Percentiles rank a stretch among this genome's conserved stretches.
These are phyloP conservation scores for Harlomillsia oculata DNA, from an alignment of 1,140 invertebrate genomes.

Conservation along the genomic window DNA sequence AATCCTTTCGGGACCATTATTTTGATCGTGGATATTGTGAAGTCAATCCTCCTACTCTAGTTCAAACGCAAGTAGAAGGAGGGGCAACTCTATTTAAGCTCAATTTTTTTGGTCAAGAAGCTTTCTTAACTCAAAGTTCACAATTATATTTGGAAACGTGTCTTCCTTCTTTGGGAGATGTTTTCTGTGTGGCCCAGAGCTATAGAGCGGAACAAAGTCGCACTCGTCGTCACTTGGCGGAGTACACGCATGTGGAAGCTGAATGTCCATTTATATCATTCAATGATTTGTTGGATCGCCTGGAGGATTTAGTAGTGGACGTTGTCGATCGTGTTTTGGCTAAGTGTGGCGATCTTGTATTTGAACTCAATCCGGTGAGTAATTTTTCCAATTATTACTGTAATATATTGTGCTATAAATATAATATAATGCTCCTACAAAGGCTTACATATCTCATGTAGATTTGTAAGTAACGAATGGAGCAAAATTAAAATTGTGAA, in stretches of 20 bases:
- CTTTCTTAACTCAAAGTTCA: slow-evolving; percentile 94
- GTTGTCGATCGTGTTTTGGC: slow-evolving; percentile 84
- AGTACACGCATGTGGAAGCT: slow-evolving; percentile 92
- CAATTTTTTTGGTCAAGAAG: slow-evolving; percentile 79
- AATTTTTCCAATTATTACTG: background rate
- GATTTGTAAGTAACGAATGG: slow-evolving; percentile 12
- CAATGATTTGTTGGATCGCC: slow-evolving; percentile 74
- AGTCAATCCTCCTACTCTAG: slow-evolving; percentile 92
- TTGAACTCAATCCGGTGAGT: slow-evolving; percentile 79
- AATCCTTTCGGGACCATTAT: slow-evolving; percentile 91
- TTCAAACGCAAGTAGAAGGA: slow-evolving; percentile 93
- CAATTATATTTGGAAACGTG: slow-evolving; percentile 98
- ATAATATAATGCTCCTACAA: slow-evolving; percentile 10
- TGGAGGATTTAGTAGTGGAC: slow-evolving; percentile 89
- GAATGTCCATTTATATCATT: slow-evolving; percentile 95
- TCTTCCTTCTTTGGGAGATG: slow-evolving; percentile 86
- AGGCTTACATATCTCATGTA: background rate
- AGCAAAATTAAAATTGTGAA: slow-evolving; percentile 4
- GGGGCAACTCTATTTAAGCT: slow-evolving; percentile 95
- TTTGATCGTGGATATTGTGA: slow-evolving; percentile 75
- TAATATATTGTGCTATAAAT: slow-evolving; percentile 6
- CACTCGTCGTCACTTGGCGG: slow-evolving; percentile 87
- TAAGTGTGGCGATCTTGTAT: slow-evolving; percentile 65
- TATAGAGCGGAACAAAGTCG: slow-evolving; percentile 88
- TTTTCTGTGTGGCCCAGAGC: slow-evolving; percentile 94